These are phyloP conservation scores for Lepisosteus oculatus DNA, from an alignment of 2,113 vertebrate genomes.

Conservation along the genomic window DNA sequence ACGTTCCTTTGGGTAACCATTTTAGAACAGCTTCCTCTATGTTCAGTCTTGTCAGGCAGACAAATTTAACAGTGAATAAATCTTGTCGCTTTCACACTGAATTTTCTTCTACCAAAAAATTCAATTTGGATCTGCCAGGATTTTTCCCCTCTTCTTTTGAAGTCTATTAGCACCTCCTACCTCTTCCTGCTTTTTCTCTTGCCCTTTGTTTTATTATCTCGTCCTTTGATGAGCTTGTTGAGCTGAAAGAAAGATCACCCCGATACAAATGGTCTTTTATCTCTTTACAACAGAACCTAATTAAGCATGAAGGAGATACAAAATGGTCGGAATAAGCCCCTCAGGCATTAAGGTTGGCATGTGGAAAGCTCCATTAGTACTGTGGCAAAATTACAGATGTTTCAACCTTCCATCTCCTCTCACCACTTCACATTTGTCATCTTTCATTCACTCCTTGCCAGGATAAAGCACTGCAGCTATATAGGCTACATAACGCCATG, in stretches of 20 bases:
- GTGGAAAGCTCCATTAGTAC: neutral
- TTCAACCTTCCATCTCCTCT: neutral
- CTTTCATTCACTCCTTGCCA: neutral
- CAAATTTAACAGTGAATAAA: constrained; percentile 57
- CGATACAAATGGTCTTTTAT: constrained; percentile 53
- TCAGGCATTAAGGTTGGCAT: neutral
- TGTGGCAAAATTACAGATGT: neutral
- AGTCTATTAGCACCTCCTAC: constrained; percentile 50
- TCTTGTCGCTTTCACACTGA: constrained; percentile 56
- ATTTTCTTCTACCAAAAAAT: constrained; percentile 60
- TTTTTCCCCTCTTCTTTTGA: constrained; percentile 47
- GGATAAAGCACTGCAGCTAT: neutral
- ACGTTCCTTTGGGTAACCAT: constrained; percentile 30
- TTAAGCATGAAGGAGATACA: constrained; percentile 55
- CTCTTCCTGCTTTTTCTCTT: constrained; percentile 24
- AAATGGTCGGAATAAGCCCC: neutral
- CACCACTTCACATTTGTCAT: neutral
- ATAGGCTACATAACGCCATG: no score
- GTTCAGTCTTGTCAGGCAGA: constrained; percentile 48
- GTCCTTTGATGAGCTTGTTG: constrained; percentile 41
- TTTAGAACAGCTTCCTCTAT: constrained; percentile 53
- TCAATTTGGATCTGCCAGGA: constrained; percentile 63
- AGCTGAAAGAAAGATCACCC: constrained; percentile 39
- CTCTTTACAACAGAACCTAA: constrained; percentile 54
- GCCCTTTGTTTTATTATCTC: constrained; percentile 37